Conservation (phyloP, 2,113 vertebrate species). For the Oceanites oceanicus region DNA sequence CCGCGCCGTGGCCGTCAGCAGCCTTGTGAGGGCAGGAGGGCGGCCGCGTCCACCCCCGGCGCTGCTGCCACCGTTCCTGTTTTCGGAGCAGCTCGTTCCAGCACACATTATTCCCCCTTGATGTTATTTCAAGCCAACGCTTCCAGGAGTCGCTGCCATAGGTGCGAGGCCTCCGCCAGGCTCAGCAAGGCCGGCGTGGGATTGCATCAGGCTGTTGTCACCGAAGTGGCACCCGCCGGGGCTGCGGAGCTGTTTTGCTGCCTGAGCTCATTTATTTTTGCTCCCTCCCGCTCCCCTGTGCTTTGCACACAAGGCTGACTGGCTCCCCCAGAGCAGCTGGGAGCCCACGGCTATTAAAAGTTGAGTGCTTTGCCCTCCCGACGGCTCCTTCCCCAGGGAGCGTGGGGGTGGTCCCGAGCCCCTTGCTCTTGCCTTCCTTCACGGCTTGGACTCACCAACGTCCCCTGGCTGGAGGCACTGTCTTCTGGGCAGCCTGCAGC, state of each 20-base stretch:
- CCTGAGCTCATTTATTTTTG: constrained; percentile 67
- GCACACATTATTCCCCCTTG: neutral
- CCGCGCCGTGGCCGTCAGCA: accelerated
- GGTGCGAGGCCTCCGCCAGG: neutral
- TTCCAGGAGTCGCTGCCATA: neutral
- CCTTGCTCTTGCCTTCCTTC: neutral
- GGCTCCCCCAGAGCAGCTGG: neutral
- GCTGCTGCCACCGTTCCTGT: neutral
- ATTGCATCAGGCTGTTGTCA: constrained; percentile 71
- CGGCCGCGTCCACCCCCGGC: accelerated
- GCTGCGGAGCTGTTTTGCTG: constrained; percentile 55
- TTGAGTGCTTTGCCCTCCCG: neutral
- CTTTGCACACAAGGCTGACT: neutral
- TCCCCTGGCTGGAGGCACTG: neutral
- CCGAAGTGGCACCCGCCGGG: neutral
- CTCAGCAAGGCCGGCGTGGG: neutral
- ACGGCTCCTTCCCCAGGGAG: neutral
- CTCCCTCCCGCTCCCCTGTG: constrained; percentile 30
- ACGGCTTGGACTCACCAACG: neutral
- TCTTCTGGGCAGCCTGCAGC: neutral
- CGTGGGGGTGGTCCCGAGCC: neutral
- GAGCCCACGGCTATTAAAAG: neutral
- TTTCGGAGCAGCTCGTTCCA: neutral
- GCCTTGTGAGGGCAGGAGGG: neutral
- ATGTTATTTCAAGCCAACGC: neutral